These are phyloP conservation scores for Phasia obesa DNA, from an alignment of 2,888 invertebrate species.

Conservation along the genomic window DNA sequence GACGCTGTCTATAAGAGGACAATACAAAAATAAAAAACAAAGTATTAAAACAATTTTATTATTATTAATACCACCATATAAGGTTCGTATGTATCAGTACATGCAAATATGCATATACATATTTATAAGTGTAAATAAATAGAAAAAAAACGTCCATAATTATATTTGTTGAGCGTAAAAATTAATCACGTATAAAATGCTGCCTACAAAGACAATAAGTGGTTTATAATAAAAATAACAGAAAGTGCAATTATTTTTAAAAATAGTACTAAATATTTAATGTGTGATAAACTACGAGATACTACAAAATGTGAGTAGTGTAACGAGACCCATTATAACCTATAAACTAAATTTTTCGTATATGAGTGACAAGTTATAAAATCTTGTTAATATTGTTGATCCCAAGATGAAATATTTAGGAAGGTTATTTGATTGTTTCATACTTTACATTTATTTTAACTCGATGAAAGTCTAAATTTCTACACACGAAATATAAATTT, in stretches of 20 bases:
- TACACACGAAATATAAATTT: too few relatives aligned
- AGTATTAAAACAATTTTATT: slow-evolving; percentile 23
- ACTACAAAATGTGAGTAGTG: too few relatives aligned
- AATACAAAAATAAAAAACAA: slow-evolving; percentile 27
- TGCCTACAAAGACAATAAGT: slow-evolving; percentile 23
- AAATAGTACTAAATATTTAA: slow-evolving; percentile 43
- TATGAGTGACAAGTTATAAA: too few relatives aligned
- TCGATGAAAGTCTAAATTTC: too few relatives aligned
- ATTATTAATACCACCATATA: slow-evolving; percentile 44
- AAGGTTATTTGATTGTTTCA: too few relatives aligned
- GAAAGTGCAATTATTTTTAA: slow-evolving; percentile 51
- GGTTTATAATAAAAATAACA: slow-evolving; percentile 40
- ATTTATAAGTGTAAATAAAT: too few relatives aligned
- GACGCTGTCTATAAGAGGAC: slow-evolving; percentile 77
- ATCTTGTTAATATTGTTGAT: slow-evolving; percentile 16
- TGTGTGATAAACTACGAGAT: slow-evolving; percentile 6
- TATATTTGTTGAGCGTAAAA: slow-evolving; percentile 58
- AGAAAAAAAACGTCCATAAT: slow-evolving; percentile 42
- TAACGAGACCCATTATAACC: too few relatives aligned
- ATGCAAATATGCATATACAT: slow-evolving; percentile 14
- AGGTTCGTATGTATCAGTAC: slow-evolving; percentile 16
- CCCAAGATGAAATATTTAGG: background rate
- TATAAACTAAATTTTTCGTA: too few relatives aligned
- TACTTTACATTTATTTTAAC: too few relatives aligned
- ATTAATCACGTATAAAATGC: slow-evolving; percentile 59